Evolutionary conservation across 2,113 vertebrate genomes (phyloP), one percentile per base, ranked within the genome.

Genomic region (Sapajus apella): DNA sequence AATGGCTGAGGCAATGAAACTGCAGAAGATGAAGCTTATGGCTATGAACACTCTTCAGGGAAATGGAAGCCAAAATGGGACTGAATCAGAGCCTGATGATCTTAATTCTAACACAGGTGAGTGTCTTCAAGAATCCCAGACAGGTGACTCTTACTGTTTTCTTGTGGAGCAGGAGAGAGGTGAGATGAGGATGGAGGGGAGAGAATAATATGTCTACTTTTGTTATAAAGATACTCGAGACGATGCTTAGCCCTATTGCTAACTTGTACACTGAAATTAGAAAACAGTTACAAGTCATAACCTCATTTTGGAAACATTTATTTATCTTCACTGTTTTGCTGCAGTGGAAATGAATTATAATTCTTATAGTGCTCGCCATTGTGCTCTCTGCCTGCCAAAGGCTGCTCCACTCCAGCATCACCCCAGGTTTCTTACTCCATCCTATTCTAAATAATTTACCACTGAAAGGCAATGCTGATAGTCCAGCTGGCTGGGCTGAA

Each of bases 21-120:
- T 99, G 6, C 99, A 99, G 98, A 99, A 99, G 83, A 99, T 99
- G 99, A 99, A 99, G 87, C 98, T 99, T 75, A 99, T 99, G 98
- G 98, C 99, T 91, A 99, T 99, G 99, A 99, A 99, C 92, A 99
- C 98, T 89, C 98, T 99, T n/a, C 99, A 99, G 61, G 99, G 99
- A 95, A 98, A 98, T 84, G 99, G 98, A 96, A 99, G 98, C 98
- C 99, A 99, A 95, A 99, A 99, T 37, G 98, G 99, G 43, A 98
- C 98, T 0, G 99, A 99, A 97, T 99, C 99, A 1, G 99, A 99
- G 94, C 99, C 99, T 9, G 99, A 99, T 23, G 99, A 99, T 93
- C 98, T 99, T 85, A 99, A 99, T 97, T 99, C 99, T 79, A 99
- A 99, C 55, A 98, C 99, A 98, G 99, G 99, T 99, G 73, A 96